Base-by-base conservation (phyloP, 2,888 invertebrate genomes). In the Ischnus inquisitorius region DNA sequence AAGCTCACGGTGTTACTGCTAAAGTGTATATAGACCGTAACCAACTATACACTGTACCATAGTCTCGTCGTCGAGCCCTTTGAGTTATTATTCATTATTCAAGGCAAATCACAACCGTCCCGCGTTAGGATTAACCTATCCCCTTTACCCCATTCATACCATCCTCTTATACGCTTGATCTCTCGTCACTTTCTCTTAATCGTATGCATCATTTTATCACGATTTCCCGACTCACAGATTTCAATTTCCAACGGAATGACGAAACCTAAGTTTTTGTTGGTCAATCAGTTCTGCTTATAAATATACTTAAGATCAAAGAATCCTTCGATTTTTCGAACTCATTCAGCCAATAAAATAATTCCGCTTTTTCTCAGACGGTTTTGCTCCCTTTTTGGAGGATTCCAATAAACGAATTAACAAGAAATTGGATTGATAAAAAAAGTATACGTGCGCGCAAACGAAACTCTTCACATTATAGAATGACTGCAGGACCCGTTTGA, bases 41-140 rank as follows among this genome's bases (percentile, higher is more conserved):
- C 25, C 64, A 1, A 22, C 19, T 54, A 10, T 67, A 41, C 39
- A 14, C 43, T 48, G 39, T n/a, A 25, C 3, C 46, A 46, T 25
- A 54, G 22, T 65, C 54, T n/a, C 65, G 41, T 6, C 19, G 16
- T 64, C 43, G 39, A 85, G 25, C 87, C 91, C 92, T 92, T 92
- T 91, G 92, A 91, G 92, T 92, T 92, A 91, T 92, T 92, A 92
- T 92, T 92, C 92, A 91, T 92, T 92, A 92, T 92, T 92, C 92
- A 92, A 90, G 91, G 91, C 91, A 90, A 92, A 92, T 92, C 92
- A 91, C 89, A 86, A 87, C 83, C 84, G 82, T 83, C 64, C 74
- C 82, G 65, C 54, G 74, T 51, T 64, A 54, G 88, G 86, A 89
- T 90, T 90, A 90, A 90, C 87, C 46, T 46, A 46, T n/a, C 43